These are phyloP conservation scores for Aphis craccivora DNA, from an alignment of 1,140 invertebrate genomes.

Conservation along the genomic window DNA sequence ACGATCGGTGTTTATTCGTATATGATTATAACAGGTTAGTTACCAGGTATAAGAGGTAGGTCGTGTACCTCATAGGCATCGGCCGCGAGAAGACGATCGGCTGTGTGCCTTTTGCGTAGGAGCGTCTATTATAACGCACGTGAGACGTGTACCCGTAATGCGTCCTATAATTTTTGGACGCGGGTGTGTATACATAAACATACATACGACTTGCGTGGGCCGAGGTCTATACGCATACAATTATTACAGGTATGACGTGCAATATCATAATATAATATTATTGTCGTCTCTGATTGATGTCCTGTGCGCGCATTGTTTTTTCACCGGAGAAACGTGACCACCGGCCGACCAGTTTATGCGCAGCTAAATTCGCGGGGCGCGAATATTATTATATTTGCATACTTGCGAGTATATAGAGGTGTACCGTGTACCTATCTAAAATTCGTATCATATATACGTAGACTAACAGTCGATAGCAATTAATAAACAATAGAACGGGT, in stretches of 20 bases:
- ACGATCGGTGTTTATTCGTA: background rate
- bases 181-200: background rate
- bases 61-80: background rate
- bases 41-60: background rate
- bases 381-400: slow-evolving; percentile 19
- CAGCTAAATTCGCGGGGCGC: background rate
- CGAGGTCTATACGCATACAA: background rate
- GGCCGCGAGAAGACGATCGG: background rate
- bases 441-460: background rate
- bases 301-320: background rate
- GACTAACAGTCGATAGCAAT: no score
- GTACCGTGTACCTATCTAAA: background rate
- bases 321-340: background rate
- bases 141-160: background rate
- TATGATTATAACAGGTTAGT: background rate
- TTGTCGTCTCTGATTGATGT: background rate
- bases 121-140: background rate
- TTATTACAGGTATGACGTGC: background rate
- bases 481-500: no score
- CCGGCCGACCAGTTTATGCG: background rate
- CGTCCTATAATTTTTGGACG: background rate
- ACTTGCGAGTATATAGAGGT: background rate
- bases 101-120: background rate
- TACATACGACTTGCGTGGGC: background rate
- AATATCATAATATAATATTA: background rate